Evolutionary conservation across 2,113 vertebrate genomes (phyloP).

Genomic region (Aptenodytes patagonicus): DNA sequence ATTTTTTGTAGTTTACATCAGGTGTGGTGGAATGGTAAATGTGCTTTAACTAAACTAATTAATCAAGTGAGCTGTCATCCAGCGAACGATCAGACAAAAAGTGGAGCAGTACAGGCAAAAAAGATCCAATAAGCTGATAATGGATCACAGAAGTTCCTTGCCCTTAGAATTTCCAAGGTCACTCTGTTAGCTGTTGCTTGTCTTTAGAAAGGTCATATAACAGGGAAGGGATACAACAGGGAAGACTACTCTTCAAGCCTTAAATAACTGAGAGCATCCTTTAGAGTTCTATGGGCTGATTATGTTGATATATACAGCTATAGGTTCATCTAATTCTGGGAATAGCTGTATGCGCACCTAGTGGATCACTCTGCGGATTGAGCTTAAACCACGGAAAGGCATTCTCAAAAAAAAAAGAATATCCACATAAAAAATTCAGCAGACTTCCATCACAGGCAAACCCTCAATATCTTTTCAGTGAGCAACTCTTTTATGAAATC

Average conservation of each 20-base stretch:
- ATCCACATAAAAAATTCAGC: neutral
- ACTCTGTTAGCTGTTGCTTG: neutral
- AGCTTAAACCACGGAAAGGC: neutral
- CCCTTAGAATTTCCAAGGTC: neutral
- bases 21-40: neutral
- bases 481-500: neutral
- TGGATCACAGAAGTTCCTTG: neutral
- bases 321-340: neutral
- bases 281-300: neutral
- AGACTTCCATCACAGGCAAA: neutral
- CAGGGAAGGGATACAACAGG: neutral
- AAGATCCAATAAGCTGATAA: neutral
- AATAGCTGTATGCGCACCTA: neutral
- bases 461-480: neutral
- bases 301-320: neutral
- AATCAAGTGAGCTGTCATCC: neutral
- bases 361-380: neutral
- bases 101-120: neutral
- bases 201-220: neutral
- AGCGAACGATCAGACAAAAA: neutral
- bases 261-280: neutral
- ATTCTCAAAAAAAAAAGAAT: neutral
- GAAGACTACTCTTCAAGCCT: neutral
- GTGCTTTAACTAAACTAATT: neutral
- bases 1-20: neutral